Evolutionary conservation across 2,888 invertebrate genomes (phyloP), one percentile per base, ranked within the genome.

Genomic region (Cheilosia variabilis): DNA sequence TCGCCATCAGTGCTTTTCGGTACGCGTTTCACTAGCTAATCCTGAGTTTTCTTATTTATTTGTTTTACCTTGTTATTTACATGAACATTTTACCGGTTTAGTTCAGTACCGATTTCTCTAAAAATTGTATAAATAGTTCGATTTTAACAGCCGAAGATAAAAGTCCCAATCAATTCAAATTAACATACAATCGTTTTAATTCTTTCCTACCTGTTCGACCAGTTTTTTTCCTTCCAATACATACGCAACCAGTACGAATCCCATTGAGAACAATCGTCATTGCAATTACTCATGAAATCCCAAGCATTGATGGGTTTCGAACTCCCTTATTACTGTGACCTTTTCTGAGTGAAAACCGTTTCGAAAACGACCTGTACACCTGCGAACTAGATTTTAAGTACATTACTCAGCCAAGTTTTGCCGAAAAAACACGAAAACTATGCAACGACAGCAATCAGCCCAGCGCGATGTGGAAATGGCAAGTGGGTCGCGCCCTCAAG

Each of bases 381-480:
- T 24, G 43, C 15, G 41, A 60, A 52, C 4, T 77, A 66, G 43
- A 22, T 19, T 5, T 63, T 76, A 66, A 66, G 55, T 15, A 43
- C 15, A 22, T 58, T 37, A n/a, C n/a, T 24, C 19, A 22, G n/a
- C 34, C 24, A 41, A 71, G 27, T 47, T 6, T 5, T 13, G 34
- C 34, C 37, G 4, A 62, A 34, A 53, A 19, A 24, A 66, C 5
- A 37, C 24, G 15, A 37, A 45, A 78, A 79, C 13, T 6, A 86
- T 86, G 86, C 81, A 60, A 62, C 86, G 76, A 66, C 86, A 81
- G 13, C 71, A 76, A 9, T 81, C 86, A 17, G 52, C 24, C 7
- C 76, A 66, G 34, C 65, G 22, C 9, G 86, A 86, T 52, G 53
- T 72, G 4, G 86, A 86, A 65, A 52, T 50, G 24, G 81, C 60